Percentiles rank a stretch among this genome's conserved stretches.
Evolutionary conservation across 2,888 invertebrate species (phyloP).

Genomic region (Micropterix aruncella): DNA sequence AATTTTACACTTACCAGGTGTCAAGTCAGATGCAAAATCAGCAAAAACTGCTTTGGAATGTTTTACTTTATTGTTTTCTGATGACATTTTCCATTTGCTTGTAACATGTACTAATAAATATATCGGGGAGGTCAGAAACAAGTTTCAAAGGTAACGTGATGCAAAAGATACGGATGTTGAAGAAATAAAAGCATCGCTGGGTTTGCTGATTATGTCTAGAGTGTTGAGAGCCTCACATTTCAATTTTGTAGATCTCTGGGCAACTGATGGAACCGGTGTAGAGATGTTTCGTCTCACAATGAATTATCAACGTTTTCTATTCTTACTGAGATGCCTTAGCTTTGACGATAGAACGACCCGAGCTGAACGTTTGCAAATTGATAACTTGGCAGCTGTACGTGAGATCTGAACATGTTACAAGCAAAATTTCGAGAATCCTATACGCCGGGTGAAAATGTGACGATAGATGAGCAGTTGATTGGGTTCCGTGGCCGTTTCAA

Average conservation of each 20-base stretch:
- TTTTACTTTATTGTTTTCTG: conserved; percentile 1
- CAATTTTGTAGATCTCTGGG: conserved; percentile 12
- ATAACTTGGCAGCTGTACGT: conserved; percentile 11
- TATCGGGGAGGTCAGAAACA: no score
- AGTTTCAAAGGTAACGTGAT: conserved; percentile 9
- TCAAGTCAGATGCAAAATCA: no score
- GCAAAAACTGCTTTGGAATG: no score
- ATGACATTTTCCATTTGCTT: conserved; percentile 3
- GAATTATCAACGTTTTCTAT: conserved; percentile 5
- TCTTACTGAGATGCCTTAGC: conserved; percentile 5
- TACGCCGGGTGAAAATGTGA: conserved; percentile 3
- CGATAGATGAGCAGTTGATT: conserved; percentile 6
- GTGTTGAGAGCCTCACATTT: no score
- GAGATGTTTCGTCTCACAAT: conserved; percentile 11
- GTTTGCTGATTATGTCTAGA: no score
- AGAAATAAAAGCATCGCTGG: no score
- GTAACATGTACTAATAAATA: conserved; percentile 5
- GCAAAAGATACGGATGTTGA: conserved; percentile 8
- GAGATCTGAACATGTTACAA: conserved; percentile 6
- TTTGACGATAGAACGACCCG: conserved; percentile 7
- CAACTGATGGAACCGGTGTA: conserved; percentile 13
- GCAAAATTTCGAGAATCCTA: conserved; percentile 1
- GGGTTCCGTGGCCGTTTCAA: conserved; percentile 10
- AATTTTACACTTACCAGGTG: no score
- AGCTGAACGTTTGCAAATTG: conserved; percentile 7